phyloP scores from a whole-genome alignment of 2,113 vertebrate genomes.

The Ramphastos sulfuratus region DNA sequence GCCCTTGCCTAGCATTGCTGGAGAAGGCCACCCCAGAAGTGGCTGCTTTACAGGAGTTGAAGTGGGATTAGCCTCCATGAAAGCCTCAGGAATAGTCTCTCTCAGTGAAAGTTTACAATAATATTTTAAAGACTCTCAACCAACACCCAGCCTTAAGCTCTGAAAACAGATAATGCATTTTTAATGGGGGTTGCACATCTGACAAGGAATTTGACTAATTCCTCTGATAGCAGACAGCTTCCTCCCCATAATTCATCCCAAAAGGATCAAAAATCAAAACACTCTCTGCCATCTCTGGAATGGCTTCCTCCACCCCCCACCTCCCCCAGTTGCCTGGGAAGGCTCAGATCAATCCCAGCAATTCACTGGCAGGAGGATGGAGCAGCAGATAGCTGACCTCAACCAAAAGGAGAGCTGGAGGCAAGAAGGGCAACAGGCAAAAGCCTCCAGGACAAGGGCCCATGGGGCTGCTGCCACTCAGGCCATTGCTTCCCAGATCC shows the following conservation, averaged over 20 bases:
- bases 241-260: constrained; percentile 67
- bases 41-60: constrained; percentile 59
- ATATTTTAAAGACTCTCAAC: constrained; percentile 74
- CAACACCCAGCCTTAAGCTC: constrained; percentile 69
- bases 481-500: not conserved
- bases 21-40: constrained; percentile 61
- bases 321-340: constrained; percentile 1
- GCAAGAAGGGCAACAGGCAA: not conserved
- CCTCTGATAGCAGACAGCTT: constrained; percentile 72
- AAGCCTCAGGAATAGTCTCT: constrained; percentile 64
- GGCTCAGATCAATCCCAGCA: constrained; percentile 38
- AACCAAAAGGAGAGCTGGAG: not conserved
- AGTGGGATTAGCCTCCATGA: constrained; percentile 68
- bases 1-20: not conserved
- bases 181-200: constrained; percentile 72
- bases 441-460: not conserved
- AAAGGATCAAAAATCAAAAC: constrained; percentile 58
- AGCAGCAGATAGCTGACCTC: not conserved
- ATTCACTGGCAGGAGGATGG: constrained; percentile 9
- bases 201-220: constrained; percentile 77
- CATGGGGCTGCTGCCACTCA: not conserved
- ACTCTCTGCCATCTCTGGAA: constrained; percentile 48
- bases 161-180: constrained; percentile 75
- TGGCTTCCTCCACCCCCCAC: not conserved
- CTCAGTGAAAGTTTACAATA: constrained; percentile 75